A percentile compares a stretch with the other conserved stretches of the same genome.
phyloP scores from a whole-genome alignment of 2,113 vertebrate species.

The Anguilla rostrata region DNA sequence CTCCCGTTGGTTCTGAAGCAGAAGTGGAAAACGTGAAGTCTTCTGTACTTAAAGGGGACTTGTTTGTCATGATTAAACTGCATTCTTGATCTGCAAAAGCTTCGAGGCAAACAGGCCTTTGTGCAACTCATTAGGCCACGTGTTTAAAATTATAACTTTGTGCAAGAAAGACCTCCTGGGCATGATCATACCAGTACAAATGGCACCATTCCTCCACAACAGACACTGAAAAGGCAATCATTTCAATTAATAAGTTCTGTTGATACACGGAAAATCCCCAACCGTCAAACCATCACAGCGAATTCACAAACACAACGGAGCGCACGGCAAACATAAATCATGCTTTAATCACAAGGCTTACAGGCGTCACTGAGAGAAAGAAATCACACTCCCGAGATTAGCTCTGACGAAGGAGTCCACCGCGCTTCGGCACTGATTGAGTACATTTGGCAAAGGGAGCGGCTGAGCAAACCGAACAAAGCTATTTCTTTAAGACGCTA shows the following conservation, averaged over 20 bases:
- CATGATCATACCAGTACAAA: neutral
- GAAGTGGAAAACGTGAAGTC: slow-evolving; percentile 32
- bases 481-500: no score
- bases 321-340: no score
- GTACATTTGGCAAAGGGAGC: no score
- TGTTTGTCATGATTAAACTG: slow-evolving; percentile 10
- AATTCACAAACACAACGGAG: no score
- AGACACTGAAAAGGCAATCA: neutral
- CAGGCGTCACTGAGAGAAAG: neutral
- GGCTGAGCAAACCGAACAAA: no score
- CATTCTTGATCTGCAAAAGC: slow-evolving; percentile 16
- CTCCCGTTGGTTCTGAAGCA: slow-evolving; percentile 28
- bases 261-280: neutral
- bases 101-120: slow-evolving; percentile 15
- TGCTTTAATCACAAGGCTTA: no score
- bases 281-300: no score
- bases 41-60: slow-evolving; percentile 35
- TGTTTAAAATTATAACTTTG: slow-evolving; percentile 12
- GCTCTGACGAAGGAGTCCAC: neutral
- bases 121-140: neutral
- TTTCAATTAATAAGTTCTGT: slow-evolving; percentile 15
- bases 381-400: neutral
- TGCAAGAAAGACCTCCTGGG: neutral
- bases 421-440: no score
- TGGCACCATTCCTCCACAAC: neutral